Base-by-base conservation (phyloP, 2,113 vertebrate species). In the Crotalus horridus region DNA sequence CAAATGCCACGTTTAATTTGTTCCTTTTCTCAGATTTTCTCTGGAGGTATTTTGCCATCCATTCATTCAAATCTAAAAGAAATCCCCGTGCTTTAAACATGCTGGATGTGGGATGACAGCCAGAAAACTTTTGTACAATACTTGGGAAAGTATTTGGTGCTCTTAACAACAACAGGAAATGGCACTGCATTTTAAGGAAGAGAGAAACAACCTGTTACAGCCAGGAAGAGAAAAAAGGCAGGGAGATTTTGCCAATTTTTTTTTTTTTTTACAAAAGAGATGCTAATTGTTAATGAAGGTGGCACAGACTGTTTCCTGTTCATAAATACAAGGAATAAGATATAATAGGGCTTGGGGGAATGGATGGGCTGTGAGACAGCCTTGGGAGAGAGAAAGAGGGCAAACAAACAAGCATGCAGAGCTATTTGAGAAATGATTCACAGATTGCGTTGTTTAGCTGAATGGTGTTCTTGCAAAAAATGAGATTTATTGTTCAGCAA, bases 311-410 rank as follows among this genome's bases (percentile, higher is more conserved):
- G 93, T 89, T 98, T 97, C 97, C 97, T 98, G 97, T 97, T 96
- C 96, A 95, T 96, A 97, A 97, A 97, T 95, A 97, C 91, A 96
- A 96, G 96, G 97, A 97, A 95, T 86, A 51, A 95, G 64, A 4
- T 92, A 61, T 97, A 97, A 98, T 96, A 94, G 96, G 96, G 93
- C 97, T 97, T 97, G 74, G 96, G 96, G 97, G 95, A 96, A 97
- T 95, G 89, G 86, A 6, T 33, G 93, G 74, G 95, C 94, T 95
- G 95, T 97, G 96, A 97, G 97, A 96, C 96, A 93, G 91, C 95
- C 95, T 96, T 96, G 95, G 94, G 94, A 96, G 94, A 94, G 95
- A 94, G 95, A 96, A 94, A 93, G 85, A 95, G 94, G 90, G 91
- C 39, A 93, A 95, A 33, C 4, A 95, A 94, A 90, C 43, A 61